These are phyloP conservation scores for Phaedon cochleariae DNA, from an alignment of 2,888 invertebrate genomes.

Conservation along the genomic window DNA sequence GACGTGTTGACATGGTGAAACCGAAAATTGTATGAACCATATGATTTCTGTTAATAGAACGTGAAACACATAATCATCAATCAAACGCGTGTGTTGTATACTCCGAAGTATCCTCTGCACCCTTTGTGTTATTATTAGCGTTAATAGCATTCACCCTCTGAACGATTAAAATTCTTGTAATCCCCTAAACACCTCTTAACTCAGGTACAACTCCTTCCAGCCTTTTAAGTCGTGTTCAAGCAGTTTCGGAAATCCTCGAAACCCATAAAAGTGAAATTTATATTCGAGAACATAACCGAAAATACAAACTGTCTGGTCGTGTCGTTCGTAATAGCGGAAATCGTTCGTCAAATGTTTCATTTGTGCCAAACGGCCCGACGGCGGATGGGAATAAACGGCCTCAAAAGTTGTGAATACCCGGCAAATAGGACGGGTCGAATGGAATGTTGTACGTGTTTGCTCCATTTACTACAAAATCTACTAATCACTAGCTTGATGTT, in stretches of 20 bases:
- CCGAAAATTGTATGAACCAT: too few relatives aligned
- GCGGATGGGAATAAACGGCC: constrained; percentile 27
- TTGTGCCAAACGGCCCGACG: constrained; percentile 45
- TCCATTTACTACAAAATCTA: constrained; percentile 31
- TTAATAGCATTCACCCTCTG: constrained; percentile 20
- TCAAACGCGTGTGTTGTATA: constrained; percentile 35
- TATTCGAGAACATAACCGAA: constrained; percentile 48
- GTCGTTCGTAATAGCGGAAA: constrained; percentile 41
- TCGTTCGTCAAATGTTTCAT: constrained; percentile 42
- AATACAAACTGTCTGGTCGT: constrained; percentile 42
- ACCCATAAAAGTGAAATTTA: constrained; percentile 47
- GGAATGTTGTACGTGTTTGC: constrained; percentile 41
- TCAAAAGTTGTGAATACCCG: constrained; percentile 36
- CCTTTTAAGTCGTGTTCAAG: constrained; percentile 44
- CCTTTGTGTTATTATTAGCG: constrained; percentile 11
- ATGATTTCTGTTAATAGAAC: neutral
- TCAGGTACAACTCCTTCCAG: constrained; percentile 28
- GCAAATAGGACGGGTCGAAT: constrained; percentile 38
- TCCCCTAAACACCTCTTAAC: constrained; percentile 24
- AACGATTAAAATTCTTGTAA: constrained; percentile 28
- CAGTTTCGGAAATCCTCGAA: constrained; percentile 53
- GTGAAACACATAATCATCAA: neutral
- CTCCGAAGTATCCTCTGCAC: constrained; percentile 30
- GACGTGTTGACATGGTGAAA: too few relatives aligned
- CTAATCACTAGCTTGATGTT: too few relatives aligned